Evolutionary conservation across 2,888 invertebrate genomes (phyloP).

Genomic region (Chydorus sphaericus): DNA sequence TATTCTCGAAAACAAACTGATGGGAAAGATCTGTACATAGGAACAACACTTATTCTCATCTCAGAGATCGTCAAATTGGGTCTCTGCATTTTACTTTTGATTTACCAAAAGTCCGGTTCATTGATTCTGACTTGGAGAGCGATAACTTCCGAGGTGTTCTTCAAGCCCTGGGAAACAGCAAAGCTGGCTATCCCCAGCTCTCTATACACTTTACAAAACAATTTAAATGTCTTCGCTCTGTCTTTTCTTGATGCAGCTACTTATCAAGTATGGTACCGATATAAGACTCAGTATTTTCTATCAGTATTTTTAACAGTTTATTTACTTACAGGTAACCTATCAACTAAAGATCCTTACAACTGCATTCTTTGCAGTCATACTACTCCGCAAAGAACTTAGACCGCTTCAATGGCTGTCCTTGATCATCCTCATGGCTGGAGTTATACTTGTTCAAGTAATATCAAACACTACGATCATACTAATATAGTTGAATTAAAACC

Average conservation of each 20-base stretch:
- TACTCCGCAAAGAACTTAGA: slow-evolving; percentile 21
- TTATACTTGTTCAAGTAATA: slow-evolving; percentile 33
- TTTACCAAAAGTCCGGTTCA: slow-evolving; percentile 19
- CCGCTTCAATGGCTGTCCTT: slow-evolving; percentile 32
- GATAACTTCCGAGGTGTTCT: slow-evolving; percentile 26
- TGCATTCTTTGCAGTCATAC: slow-evolving; percentile 15
- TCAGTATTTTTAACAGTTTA: no score
- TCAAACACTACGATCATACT: not conserved
- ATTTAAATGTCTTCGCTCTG: slow-evolving; percentile 34
- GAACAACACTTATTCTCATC: slow-evolving; percentile 24
- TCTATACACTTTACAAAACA: slow-evolving; percentile 31
- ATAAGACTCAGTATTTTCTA: no score
- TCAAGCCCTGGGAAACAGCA: slow-evolving; percentile 27
- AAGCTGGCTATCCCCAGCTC: slow-evolving; percentile 31
- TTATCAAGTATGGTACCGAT: slow-evolving; percentile 34
- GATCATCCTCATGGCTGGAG: slow-evolving; percentile 33
- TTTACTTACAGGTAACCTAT: slow-evolving; percentile 16
- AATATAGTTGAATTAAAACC: not conserved
- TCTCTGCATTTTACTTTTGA: slow-evolving; percentile 24
- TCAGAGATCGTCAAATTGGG: slow-evolving; percentile 30
- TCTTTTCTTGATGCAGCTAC: slow-evolving; percentile 36
- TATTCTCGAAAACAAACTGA: slow-evolving; percentile 27
- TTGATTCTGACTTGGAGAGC: slow-evolving; percentile 19
- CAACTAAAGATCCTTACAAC: slow-evolving; percentile 18
- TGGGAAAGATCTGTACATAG: slow-evolving; percentile 19